A percentile compares a stretch with the other conserved stretches of the same genome.
Conservation (phyloP, 2,888 invertebrate species). For the Ennomos quercinarius region DNA sequence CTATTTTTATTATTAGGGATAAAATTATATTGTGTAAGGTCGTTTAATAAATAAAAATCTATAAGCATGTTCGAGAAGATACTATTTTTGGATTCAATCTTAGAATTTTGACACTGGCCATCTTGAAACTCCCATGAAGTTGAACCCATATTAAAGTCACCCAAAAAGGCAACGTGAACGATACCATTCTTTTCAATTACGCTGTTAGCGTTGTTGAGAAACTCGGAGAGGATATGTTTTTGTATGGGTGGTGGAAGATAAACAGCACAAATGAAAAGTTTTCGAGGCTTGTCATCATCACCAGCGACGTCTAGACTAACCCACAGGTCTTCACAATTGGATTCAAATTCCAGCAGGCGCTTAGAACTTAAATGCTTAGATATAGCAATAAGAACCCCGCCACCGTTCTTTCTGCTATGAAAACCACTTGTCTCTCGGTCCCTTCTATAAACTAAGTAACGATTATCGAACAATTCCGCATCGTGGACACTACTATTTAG, state of each 20-base stretch:
- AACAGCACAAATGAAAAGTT: slow-evolving; percentile 3
- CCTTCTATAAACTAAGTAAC: slow-evolving; percentile 36
- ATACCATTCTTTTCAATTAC: slow-evolving; percentile 2
- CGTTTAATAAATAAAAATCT: too few relatives aligned
- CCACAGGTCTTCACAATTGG: slow-evolving; percentile 27
- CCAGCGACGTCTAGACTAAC: too few relatives aligned
- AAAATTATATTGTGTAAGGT: too few relatives aligned
- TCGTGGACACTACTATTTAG: not conserved
- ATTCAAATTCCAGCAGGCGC: slow-evolving; percentile 15
- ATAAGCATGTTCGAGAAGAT: too few relatives aligned
- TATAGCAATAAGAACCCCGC: slow-evolving; percentile 20
- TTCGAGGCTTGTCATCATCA: too few relatives aligned
- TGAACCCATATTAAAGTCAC: too few relatives aligned
- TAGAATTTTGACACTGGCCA: too few relatives aligned
- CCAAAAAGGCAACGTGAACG: too few relatives aligned
- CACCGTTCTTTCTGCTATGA: slow-evolving; percentile 9
- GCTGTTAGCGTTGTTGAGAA: slow-evolving; percentile 2
- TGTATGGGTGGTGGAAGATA: slow-evolving; percentile 29
- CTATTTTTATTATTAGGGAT: too few relatives aligned
- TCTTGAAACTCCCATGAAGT: too few relatives aligned
- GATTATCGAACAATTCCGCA: slow-evolving; percentile 34
- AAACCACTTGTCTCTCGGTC: slow-evolving; percentile 27
- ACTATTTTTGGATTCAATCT: too few relatives aligned
- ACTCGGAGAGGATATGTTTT: slow-evolving; percentile 10
- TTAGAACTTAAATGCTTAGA: slow-evolving; percentile 11